phyloP scores from a whole-genome alignment of 2,888 invertebrate species.

The Sericinus montela region DNA sequence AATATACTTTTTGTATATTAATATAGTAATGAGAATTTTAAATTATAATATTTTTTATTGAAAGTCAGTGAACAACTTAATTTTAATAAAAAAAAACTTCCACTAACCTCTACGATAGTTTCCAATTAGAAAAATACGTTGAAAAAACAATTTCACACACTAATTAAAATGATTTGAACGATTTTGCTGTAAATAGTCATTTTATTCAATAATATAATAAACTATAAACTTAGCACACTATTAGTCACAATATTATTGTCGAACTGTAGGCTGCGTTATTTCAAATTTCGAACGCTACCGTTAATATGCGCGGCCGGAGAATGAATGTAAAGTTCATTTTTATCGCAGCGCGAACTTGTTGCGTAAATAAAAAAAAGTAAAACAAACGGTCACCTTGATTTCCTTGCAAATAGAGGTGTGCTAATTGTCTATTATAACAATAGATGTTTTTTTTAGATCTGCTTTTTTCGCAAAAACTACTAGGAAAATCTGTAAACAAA shows the following conservation, averaged over 20 bases:
- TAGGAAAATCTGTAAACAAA: no score
- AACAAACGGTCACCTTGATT: slow-evolving; percentile 56
- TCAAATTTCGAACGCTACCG: slow-evolving; percentile 21
- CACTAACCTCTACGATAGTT: slow-evolving; percentile 20
- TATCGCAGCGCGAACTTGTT: slow-evolving; percentile 33
- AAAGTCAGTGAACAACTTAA: neutral
- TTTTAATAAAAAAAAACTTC: slow-evolving; percentile 2
- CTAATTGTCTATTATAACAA: neutral
- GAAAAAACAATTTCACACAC: slow-evolving; percentile 47
- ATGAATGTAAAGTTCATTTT: slow-evolving; percentile 50
- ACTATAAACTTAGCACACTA: slow-evolving; percentile 3
- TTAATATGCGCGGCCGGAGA: slow-evolving; percentile 40
- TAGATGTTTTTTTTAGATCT: no score
- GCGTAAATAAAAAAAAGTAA: slow-evolving; percentile 25
- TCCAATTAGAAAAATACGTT: neutral
- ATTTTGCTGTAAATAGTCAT: slow-evolving; percentile 76
- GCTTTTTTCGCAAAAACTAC: no score
- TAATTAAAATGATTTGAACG: slow-evolving; percentile 70
- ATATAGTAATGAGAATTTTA: no score
- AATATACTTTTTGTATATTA: no score
- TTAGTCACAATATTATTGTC: neutral
- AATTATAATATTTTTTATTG: no score
- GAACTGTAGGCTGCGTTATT: slow-evolving; percentile 6
- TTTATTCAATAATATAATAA: slow-evolving; percentile 26
- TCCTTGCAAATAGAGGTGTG: slow-evolving; percentile 31